Conservation (phyloP, 2,888 invertebrate genomes). For the Hetaerina titia region DNA sequence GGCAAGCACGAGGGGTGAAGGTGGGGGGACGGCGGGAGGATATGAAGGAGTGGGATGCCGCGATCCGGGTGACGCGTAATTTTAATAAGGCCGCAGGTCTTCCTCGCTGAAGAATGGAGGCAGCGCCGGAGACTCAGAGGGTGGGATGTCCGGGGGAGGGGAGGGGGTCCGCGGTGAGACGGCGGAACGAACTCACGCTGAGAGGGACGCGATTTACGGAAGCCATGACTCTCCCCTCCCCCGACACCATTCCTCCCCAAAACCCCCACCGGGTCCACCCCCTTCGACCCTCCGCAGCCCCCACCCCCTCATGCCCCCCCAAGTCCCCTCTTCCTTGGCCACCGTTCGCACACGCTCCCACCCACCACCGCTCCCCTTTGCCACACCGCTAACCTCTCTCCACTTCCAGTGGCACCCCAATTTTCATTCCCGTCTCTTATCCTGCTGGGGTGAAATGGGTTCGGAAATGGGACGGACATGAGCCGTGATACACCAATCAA, state of each 20-base stretch:
- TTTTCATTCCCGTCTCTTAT: background rate
- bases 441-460: background rate
- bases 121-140: background rate
- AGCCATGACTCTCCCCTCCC: background rate
- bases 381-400: background rate
- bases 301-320: background rate
- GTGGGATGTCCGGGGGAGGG: background rate
- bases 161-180: background rate
- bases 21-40: background rate
- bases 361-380: background rate
- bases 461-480: background rate
- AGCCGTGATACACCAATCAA: background rate
- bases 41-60: conserved; percentile 18
- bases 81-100: conserved; percentile 56
- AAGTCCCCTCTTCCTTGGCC: background rate
- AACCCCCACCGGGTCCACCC: background rate
- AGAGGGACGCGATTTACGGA: conserved; percentile 54
- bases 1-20: background rate
- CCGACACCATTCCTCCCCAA: background rate
- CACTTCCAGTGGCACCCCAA: background rate
- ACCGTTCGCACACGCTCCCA: too few species aligned
- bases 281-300: background rate
- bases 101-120: conserved; percentile 42
- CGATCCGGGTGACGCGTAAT: conserved; percentile 38
- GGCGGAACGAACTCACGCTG: conserved; percentile 53